phyloP scores from a whole-genome alignment of 1,140 invertebrate species.

The Polyergus mexicanus region DNA sequence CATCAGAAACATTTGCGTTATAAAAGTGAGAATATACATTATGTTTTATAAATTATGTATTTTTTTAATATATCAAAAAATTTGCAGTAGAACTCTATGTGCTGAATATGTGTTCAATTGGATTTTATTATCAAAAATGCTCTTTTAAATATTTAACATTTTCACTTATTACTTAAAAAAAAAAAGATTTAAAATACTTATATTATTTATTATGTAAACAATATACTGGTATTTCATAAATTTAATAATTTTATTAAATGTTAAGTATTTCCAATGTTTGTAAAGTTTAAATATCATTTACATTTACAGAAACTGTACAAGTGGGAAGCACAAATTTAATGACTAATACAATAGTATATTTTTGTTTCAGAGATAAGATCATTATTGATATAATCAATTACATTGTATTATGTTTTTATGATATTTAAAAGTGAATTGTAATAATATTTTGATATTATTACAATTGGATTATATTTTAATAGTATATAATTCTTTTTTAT shows the following conservation, averaged over 20 bases:
- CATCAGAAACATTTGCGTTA: conserved; percentile 73
- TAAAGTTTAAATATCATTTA: conserved; percentile 56
- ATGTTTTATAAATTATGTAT: not conserved
- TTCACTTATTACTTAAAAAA: conserved; percentile 58
- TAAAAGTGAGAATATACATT: conserved; percentile 58
- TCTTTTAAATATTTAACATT: conserved; percentile 65
- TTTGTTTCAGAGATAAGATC: conserved; percentile 29
- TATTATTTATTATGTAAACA: conserved; percentile 66
- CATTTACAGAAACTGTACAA: conserved; percentile 57
- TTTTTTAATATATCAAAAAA: conserved; percentile 68
- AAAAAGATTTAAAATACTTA: conserved; percentile 67
- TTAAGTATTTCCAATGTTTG: conserved; percentile 54
- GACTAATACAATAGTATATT: conserved; percentile 14
- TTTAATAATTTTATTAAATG: conserved; percentile 68
- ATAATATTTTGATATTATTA: conserved; percentile 10
- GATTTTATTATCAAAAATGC: conserved; percentile 65
- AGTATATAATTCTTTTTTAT: conserved; percentile 57
- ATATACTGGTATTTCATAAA: conserved; percentile 60
- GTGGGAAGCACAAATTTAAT: conserved; percentile 60
- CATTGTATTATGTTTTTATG: conserved; percentile 35
- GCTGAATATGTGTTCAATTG: conserved; percentile 69
- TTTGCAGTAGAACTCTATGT: conserved; percentile 63
- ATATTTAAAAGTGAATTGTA: conserved; percentile 2
- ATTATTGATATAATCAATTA: conserved; percentile 46
- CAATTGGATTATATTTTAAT: conserved; percentile 35